Evolutionary conservation across 1,140 invertebrate genomes (phyloP).

Genomic region (Macrotrachela quadricornifera): DNA sequence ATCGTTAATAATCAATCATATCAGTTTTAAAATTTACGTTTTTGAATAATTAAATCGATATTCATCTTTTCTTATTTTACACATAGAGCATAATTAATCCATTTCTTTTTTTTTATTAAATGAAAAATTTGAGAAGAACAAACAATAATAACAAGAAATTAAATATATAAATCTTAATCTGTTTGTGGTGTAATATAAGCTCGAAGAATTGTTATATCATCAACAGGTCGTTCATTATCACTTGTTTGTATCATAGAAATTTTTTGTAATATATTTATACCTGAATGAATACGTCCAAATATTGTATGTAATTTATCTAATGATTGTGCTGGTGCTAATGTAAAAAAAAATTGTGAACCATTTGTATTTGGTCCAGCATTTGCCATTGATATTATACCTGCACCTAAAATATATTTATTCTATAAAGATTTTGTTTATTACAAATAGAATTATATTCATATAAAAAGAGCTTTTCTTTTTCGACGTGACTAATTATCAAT

Average conservation of each 20-base stretch:
- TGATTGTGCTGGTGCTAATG: slow-evolving; percentile 84
- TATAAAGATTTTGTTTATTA: neutral
- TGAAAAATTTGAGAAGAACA: too few species aligned
- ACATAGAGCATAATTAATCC: too few species aligned
- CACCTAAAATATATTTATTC: slow-evolving; percentile 35
- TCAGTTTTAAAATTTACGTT: too few species aligned
- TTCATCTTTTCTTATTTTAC: too few species aligned
- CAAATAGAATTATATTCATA: neutral
- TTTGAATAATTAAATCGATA: too few species aligned
- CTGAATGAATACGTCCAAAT: slow-evolving; percentile 64
- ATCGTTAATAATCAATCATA: too few species aligned
- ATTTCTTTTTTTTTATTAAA: too few species aligned
- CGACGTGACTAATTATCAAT: too few species aligned
- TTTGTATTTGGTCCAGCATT: slow-evolving; percentile 80
- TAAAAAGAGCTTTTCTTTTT: neutral
- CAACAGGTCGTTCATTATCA: slow-evolving; percentile 63
- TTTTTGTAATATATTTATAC: slow-evolving; percentile 69
- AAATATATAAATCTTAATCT: too few species aligned
- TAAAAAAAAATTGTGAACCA: slow-evolving; percentile 95
- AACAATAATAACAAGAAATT: too few species aligned
- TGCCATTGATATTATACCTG: slow-evolving; percentile 66
- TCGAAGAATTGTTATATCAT: slow-evolving; percentile 24
- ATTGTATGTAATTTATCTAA: slow-evolving; percentile 89
- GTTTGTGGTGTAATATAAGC: slow-evolving; percentile 12
- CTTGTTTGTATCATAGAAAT: slow-evolving; percentile 80